These are phyloP conservation scores for Cyprinodon variegatus DNA, from an alignment of 2,113 vertebrate species.

Conservation along the genomic window DNA sequence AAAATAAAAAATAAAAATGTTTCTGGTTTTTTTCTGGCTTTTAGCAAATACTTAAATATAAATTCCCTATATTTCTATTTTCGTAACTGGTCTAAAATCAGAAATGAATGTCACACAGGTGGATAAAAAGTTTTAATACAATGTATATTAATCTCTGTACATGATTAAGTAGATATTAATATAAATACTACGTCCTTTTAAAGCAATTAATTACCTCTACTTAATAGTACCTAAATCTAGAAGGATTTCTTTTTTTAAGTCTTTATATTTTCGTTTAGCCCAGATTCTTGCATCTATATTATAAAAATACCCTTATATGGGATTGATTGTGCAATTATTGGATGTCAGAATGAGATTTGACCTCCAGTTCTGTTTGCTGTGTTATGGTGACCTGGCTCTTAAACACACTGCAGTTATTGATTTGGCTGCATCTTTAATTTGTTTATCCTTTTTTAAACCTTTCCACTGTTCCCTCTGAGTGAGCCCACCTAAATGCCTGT, in stretches of 20 bases:
- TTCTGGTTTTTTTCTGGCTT: neutral
- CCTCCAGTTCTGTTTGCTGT: constrained; percentile 80
- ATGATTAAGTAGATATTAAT: neutral
- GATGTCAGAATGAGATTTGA: constrained; percentile 68
- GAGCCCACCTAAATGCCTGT: constrained; percentile 36
- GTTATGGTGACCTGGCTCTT: constrained; percentile 82
- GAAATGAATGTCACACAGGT: neutral
- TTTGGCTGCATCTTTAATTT: constrained; percentile 73
- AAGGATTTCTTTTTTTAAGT: neutral
- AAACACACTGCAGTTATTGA: constrained; percentile 65
- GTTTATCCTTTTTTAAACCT: constrained; percentile 69
- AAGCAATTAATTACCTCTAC: neutral
- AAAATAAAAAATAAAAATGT: no score
- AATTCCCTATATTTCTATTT: neutral
- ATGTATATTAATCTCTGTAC: neutral
- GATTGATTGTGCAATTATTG: constrained; percentile 64
- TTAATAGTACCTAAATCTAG: neutral
- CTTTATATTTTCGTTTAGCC: neutral
- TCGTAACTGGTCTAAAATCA: neutral
- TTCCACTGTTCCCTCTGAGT: constrained; percentile 52
- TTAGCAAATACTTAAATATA: neutral
- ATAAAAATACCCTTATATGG: constrained; percentile 23
- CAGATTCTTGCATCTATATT: neutral
- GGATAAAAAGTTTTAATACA: neutral
- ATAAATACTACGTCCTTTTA: neutral